Conservation (phyloP, 1,140 invertebrate species). For the Microvelia longipes region DNA sequence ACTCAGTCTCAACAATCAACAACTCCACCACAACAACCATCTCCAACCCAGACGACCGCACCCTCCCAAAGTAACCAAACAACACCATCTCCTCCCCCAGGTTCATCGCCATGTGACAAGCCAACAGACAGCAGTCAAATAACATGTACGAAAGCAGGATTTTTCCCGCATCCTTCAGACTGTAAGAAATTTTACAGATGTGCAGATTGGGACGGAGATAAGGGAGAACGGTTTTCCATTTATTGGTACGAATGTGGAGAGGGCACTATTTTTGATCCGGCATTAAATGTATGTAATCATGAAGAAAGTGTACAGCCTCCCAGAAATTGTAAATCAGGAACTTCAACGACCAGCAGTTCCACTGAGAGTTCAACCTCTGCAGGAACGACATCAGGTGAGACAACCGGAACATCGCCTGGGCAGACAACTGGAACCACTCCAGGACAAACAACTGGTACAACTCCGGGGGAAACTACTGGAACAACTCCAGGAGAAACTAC, state of each 20-base stretch:
- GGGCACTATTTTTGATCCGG: conserved; percentile 41
- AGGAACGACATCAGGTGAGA: conserved; percentile 5
- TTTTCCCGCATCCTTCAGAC: conserved; percentile 42
- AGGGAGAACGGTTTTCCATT: conserved; percentile 42
- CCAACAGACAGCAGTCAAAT: conserved; percentile 15
- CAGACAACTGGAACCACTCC: conserved; percentile 7
- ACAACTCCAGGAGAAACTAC: conserved; percentile 8
- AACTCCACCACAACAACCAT: conserved; percentile 5
- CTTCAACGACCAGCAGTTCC: conserved; percentile 8
- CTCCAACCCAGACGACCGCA: background rate
- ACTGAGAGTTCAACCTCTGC: conserved; percentile 4
- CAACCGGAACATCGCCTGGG: background rate
- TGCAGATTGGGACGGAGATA: conserved; percentile 39
- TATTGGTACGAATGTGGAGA: conserved; percentile 36
- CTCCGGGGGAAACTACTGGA: conserved; percentile 13
- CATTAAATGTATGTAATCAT: conserved; percentile 36
- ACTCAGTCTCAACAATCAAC: conserved; percentile 4
- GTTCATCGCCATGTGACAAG: conserved; percentile 11
- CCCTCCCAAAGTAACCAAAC: background rate
- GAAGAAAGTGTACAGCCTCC: conserved; percentile 36
- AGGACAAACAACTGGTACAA: conserved; percentile 13
- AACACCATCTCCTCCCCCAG: background rate
- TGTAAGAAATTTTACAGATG: conserved; percentile 58
- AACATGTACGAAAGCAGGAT: conserved; percentile 34
- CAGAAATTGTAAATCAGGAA: conserved; percentile 29